Evolutionary conservation across 2,888 invertebrate genomes (phyloP).

Genomic region (Lasioglossum oenotherae): DNA sequence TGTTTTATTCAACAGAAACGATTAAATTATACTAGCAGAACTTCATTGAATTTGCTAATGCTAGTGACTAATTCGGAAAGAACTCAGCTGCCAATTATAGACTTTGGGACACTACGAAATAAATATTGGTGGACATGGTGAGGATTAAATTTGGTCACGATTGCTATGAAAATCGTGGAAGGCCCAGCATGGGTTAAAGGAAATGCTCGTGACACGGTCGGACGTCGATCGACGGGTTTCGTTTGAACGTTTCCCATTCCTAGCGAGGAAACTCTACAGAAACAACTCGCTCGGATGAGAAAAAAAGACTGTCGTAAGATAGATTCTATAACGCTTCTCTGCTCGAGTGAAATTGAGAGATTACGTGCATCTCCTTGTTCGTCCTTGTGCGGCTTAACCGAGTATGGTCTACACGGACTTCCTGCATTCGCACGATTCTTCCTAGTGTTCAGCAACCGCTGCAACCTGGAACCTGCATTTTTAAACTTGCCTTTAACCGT

Average conservation of each 20-base stretch:
- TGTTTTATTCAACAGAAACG: neutral
- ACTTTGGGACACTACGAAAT: neutral
- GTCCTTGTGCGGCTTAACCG: constrained; percentile 47
- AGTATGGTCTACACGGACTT: constrained; percentile 39
- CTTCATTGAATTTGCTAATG: neutral
- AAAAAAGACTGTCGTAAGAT: constrained; percentile 54
- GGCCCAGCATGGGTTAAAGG: neutral
- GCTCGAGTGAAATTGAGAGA: constrained; percentile 67
- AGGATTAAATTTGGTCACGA: neutral
- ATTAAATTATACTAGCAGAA: neutral
- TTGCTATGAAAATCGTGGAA: neutral
- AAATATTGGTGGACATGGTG: neutral
- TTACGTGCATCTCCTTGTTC: constrained; percentile 70
- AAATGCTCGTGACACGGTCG: constrained; percentile 33
- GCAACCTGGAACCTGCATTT: constrained; percentile 32
- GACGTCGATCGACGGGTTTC: constrained; percentile 66
- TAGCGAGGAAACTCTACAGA: constrained; percentile 44
- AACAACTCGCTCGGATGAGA: constrained; percentile 15
- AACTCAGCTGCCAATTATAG: neutral
- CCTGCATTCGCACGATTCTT: constrained; percentile 47
- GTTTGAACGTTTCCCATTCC: constrained; percentile 63
- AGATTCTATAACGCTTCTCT: constrained; percentile 46
- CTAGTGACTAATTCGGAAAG: neutral
- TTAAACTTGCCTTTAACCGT: constrained; percentile 36
- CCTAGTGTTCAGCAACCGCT: constrained; percentile 15